A percentile compares a stretch with the other conserved stretches of the same genome.
phyloP scores from a whole-genome alignment of 2,113 vertebrate genomes.

The Larimichthys polyactis region DNA sequence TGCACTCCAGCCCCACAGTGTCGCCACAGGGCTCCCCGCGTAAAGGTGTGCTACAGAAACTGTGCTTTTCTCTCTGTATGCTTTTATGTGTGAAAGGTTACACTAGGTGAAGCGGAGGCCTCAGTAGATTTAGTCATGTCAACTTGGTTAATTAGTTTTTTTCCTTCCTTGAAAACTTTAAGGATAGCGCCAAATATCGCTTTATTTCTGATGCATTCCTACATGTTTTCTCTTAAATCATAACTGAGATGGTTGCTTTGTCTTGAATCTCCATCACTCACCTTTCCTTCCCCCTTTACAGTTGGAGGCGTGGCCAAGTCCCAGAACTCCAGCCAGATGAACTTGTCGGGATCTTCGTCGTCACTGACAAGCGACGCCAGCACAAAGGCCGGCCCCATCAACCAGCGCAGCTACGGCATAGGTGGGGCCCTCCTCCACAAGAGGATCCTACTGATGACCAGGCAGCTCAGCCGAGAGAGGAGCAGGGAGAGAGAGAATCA shows the following conservation, averaged over 20 bases:
- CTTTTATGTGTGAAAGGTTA: neutral
- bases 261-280: no score
- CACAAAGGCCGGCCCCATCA: conserved; percentile 84
- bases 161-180: neutral
- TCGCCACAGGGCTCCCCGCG: conserved; percentile 93
- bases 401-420: conserved; percentile 92
- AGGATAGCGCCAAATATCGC: neutral
- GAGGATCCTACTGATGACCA: conserved; percentile 88
- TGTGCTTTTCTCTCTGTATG: neutral
- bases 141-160: neutral
- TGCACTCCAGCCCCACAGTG: conserved; percentile 92
- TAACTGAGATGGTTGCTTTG: neutral
- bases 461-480: conserved; percentile 73
- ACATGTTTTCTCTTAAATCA: neutral
- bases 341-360: conserved; percentile 89
- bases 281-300: conserved; percentile 51
- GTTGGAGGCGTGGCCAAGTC: conserved; percentile 84
- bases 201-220: neutral
- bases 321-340: conserved; percentile 89
- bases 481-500: conserved; percentile 63
- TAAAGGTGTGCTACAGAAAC: conserved; percentile 87
- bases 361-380: conserved; percentile 90
- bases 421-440: conserved; percentile 94
- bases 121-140: neutral
- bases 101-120: neutral